Evolutionary conservation across 2,888 invertebrate species (phyloP).

Genomic region (Frankliniella fusca): DNA sequence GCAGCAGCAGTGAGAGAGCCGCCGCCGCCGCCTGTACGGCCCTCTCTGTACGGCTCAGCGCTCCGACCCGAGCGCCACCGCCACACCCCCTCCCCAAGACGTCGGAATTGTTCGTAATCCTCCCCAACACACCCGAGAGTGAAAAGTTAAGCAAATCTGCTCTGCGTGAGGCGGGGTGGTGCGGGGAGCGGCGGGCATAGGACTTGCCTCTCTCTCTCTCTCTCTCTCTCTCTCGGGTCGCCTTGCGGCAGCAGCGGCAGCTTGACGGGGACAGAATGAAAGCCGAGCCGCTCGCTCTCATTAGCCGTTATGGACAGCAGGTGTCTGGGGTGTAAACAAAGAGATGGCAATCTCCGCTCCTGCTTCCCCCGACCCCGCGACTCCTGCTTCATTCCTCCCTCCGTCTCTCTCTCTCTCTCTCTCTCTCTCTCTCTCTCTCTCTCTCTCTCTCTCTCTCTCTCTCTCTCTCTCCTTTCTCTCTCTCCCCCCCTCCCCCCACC

Average conservation of each 20-base stretch:
- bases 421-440: neutral
- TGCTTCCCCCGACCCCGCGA: neutral
- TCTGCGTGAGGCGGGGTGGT: neutral
- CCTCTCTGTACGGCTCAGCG: neutral
- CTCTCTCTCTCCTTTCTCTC: neutral
- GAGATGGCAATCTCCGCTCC: neutral
- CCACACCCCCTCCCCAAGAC: neutral
- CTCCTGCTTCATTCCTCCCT: neutral
- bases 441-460: neutral
- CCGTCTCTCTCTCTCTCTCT: neutral
- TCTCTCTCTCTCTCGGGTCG: too few species aligned
- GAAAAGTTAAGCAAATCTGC: neutral
- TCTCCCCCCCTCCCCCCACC: neutral
- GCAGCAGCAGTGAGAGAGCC: neutral
- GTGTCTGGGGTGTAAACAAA: neutral
- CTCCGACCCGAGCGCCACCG: neutral
- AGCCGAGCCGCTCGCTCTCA: neutral
- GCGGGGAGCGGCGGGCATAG: neutral
- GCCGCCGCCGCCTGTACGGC: neutral
- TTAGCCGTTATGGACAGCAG: neutral
- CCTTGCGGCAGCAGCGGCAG: neutral
- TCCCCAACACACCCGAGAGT: neutral
- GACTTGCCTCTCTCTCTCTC: too few species aligned
- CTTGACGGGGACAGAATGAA: neutral
- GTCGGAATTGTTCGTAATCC: neutral